phyloP scores from a whole-genome alignment of 2,797 vertebrate species.

The Peromyscus aztecus region DNA sequence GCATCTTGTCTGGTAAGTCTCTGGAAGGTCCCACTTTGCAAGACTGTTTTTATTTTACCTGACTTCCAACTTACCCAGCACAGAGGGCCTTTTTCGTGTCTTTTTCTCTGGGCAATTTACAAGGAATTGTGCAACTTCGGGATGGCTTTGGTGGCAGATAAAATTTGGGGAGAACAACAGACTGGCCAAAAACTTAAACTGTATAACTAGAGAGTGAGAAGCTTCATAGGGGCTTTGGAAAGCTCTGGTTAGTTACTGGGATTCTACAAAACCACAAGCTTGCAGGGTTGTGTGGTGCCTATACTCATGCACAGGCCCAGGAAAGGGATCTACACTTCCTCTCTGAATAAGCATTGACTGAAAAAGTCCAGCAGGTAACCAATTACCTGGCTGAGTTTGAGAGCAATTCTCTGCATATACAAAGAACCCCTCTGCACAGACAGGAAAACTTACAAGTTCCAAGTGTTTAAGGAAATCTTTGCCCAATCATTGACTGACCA shows the following conservation, averaged over 20 bases:
- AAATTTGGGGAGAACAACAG: conserved; percentile 9
- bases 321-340: background rate
- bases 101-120: background rate
- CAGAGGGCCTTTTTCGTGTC: background rate
- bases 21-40: background rate
- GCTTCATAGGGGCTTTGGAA: background rate
- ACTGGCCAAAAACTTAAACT: background rate
- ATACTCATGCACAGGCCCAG: background rate
- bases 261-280: background rate
- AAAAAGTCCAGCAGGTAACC: background rate
- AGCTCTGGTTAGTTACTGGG: background rate
- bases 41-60: background rate
- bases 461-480: background rate
- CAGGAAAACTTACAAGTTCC: background rate
- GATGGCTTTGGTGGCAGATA: background rate
- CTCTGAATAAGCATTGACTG: background rate
- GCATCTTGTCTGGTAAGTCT: background rate
- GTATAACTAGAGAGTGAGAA: background rate
- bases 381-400: background rate
- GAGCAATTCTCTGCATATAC: background rate
- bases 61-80: background rate
- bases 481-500: background rate
- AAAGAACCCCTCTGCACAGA: background rate
- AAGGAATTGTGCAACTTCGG: background rate
- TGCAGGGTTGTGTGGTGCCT: too few species aligned